Evolutionary conservation across 2,888 invertebrate species (phyloP), one percentile per base, ranked within the genome.

Genomic region (Drosophila cognata): DNA sequence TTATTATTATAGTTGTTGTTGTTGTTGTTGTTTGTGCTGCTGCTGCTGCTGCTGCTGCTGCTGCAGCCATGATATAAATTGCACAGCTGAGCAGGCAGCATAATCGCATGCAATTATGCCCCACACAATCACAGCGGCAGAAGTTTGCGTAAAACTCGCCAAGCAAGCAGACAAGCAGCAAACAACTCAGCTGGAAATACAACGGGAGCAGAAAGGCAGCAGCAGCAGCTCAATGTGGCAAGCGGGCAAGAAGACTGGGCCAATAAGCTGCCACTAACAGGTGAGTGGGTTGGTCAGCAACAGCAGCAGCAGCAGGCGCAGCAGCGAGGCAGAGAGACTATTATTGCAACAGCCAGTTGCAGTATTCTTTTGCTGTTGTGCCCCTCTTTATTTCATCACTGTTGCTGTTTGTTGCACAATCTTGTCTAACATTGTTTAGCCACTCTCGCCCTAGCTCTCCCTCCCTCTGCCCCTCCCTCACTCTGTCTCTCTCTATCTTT

Each of bases 61-160:
- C 59, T 76, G 53, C 62, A 70, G 63, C 77, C 88, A 77, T 81
- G 79, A 83, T 91, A 88, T 89, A 92, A 92, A 91, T 91, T 92
- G 92, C 91, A 92, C 93, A 92, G 93, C 92, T 92, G 92, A 92
- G 92, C 91, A 90, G 92, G 91, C 92, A 91, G 86, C 91, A 91
- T 92, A 92, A 93, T 92, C 92, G 91, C 91, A 92, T 92, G 92
- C 92, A 92, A 92, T 92, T 92, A 92, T 92, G 92, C 90, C 91
- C 88, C 90, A 92, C 92, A 92, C 91, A 92, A 91, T 91, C 91
- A 88, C 84, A 91, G 79, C 81, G 71, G 50, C 79, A 79, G 72
- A 86, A 84, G 80, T 81, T 61, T 82, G 72, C 71, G 31, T 8
- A 64, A 76, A 87, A 88, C 91, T 79, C 78, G 84, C 84, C 80